phyloP scores from a whole-genome alignment of 1,140 invertebrate genomes.

The fruit fly (Drosophila melanogaster) region DNA sequence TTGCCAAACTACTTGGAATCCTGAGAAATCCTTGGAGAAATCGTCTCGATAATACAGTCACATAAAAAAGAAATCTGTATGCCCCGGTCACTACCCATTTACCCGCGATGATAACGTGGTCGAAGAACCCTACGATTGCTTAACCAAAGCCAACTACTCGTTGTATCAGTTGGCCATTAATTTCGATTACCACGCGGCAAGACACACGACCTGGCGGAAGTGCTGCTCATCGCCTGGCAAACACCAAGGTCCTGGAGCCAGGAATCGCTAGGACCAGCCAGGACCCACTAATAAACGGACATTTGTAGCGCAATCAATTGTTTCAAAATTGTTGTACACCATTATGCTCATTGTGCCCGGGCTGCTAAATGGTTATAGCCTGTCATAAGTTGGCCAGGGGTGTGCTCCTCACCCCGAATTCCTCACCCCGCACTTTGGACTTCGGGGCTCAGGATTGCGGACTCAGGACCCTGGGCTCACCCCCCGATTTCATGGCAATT shows the following conservation, averaged over 20 bases:
- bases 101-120: constrained; percentile 21
- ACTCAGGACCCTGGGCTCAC: background rate
- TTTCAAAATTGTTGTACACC: constrained; percentile 81
- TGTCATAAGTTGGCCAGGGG: constrained; percentile 76
- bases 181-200: constrained; percentile 81
- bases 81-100: background rate
- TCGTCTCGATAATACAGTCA: constrained; percentile 52
- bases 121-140: constrained; percentile 3
- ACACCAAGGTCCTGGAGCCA: constrained; percentile 15
- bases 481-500: constrained; percentile 35
- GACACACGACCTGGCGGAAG: constrained; percentile 78
- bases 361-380: constrained; percentile 79
- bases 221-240: constrained; percentile 53
- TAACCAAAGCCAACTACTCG: constrained; percentile 50
- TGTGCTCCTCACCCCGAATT: constrained; percentile 1
- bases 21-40: constrained; percentile 50
- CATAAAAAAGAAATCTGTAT: constrained; percentile 57
- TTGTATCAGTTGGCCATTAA: constrained; percentile 76
- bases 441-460: background rate
- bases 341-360: constrained; percentile 72
- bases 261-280: constrained; percentile 21
- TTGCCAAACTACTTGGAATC: background rate
- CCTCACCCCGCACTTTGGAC: background rate
- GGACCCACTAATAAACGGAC: constrained; percentile 76
- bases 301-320: constrained; percentile 83